These are phyloP conservation scores for Acanthococcus lagerstroemiae DNA, from an alignment of 2,888 invertebrate species.

Conservation along the genomic window DNA sequence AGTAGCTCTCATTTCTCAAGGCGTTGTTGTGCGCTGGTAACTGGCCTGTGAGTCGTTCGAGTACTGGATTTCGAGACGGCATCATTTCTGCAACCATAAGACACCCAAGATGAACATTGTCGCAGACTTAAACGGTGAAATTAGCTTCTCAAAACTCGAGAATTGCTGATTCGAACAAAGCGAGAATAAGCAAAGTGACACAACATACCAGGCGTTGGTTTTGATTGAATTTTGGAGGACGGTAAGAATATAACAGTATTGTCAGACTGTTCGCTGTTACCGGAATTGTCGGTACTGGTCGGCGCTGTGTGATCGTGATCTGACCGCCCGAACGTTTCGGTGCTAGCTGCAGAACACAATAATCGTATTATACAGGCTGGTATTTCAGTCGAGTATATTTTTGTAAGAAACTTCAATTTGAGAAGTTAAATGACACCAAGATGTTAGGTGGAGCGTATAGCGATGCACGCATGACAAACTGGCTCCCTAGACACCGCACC, in stretches of 20 bases:
- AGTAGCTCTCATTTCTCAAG: slow-evolving; percentile 83
- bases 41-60: slow-evolving; percentile 72
- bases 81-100: slow-evolving; percentile 24
- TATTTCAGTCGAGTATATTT: no score
- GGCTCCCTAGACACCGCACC: no score
- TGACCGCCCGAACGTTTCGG: slow-evolving; percentile 39
- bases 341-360: slow-evolving; percentile 37
- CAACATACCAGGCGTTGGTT: slow-evolving; percentile 17
- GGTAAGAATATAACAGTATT: slow-evolving; percentile 48
- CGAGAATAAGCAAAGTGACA: no score
- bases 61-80: slow-evolving; percentile 63
- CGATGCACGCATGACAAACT: no score
- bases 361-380: no score
- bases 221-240: slow-evolving; percentile 21
- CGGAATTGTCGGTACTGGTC: slow-evolving; percentile 43
- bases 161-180: neutral
- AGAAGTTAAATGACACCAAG: no score
- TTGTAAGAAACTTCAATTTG: no score
- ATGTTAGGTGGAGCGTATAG: no score
- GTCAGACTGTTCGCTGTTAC: slow-evolving; percentile 46
- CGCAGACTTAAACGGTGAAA: neutral
- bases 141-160: neutral
- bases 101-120: no score
- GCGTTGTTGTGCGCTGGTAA: slow-evolving; percentile 47
- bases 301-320: slow-evolving; percentile 37